Conservation (phyloP, 2,797 vertebrate genomes). For the Rhinogobio ventralis region DNA sequence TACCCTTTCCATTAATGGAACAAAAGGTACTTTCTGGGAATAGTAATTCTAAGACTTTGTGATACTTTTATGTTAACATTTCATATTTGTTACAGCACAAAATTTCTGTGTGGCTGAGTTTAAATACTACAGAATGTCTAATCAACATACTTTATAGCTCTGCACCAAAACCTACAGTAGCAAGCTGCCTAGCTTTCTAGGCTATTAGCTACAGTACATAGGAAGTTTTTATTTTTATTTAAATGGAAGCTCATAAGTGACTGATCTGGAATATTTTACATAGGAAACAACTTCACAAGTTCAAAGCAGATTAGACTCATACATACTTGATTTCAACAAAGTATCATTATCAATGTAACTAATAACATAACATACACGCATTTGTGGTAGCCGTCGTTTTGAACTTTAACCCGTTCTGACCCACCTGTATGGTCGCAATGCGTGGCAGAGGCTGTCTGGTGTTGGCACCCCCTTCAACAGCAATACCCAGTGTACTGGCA, state of each 20-base stretch:
- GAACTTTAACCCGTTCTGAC: slow-evolving; percentile 4
- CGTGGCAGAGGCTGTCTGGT: slow-evolving; percentile 92
- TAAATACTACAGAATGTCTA: background rate
- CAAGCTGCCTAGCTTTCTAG: background rate
- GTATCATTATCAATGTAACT: too few species aligned
- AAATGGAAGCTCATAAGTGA: background rate
- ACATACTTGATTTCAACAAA: background rate
- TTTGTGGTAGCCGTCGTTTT: background rate
- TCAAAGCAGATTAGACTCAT: background rate
- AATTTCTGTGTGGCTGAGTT: background rate
- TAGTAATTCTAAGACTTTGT: slow-evolving; percentile 13
- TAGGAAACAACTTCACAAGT: background rate
- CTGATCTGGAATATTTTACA: background rate
- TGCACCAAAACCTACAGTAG: background rate
- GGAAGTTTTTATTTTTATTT: background rate
- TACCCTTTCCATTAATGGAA: slow-evolving; percentile 31
- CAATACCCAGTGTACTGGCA: slow-evolving; percentile 89
- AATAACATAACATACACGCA: background rate
- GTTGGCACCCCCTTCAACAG: slow-evolving; percentile 94
- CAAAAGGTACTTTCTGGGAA: slow-evolving; percentile 19
- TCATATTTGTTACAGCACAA: background rate
- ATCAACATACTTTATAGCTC: background rate
- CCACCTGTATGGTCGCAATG: slow-evolving; percentile 94
- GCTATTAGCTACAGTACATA: background rate
- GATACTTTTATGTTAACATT: slow-evolving; percentile 22